Evolutionary conservation across 2,797 vertebrate species (phyloP).

Genomic region (Sylvilagus floridanus): DNA sequence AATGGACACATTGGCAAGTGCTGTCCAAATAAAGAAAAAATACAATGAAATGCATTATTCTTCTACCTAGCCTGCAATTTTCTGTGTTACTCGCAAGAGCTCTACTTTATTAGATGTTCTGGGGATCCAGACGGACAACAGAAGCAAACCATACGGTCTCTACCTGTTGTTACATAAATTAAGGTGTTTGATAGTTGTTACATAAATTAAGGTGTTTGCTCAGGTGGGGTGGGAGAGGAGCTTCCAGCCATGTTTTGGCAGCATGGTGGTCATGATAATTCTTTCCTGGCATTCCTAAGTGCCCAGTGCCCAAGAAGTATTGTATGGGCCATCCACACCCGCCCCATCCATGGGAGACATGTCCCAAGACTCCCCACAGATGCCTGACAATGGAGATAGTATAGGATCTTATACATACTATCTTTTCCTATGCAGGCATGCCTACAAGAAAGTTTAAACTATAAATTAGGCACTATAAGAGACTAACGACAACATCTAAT

Average conservation of each 20-base stretch:
- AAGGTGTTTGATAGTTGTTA: not conserved
- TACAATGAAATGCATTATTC: not conserved
- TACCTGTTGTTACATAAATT: not conserved
- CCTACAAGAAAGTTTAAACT: not conserved
- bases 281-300: not conserved
- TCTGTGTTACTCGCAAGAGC: not conserved
- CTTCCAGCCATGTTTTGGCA: not conserved
- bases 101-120: not conserved
- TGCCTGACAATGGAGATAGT: not conserved
- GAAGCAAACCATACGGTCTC: not conserved
- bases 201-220: not conserved
- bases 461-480: not conserved
- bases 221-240: not conserved
- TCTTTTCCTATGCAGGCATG: not conserved
- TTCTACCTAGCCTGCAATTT: not conserved
- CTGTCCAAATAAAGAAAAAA: conserved; percentile 28
- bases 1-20: conserved; percentile 30
- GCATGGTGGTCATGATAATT: not conserved
- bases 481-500: not conserved
- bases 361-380: not conserved
- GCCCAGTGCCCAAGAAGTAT: not conserved
- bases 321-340: too few species aligned
- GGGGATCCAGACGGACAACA: not conserved
- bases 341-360: not conserved
- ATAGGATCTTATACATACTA: not conserved